These are phyloP conservation scores for Lordiphosa fenestrarum DNA, from an alignment of 2,888 invertebrate genomes.

Conservation along the genomic window DNA sequence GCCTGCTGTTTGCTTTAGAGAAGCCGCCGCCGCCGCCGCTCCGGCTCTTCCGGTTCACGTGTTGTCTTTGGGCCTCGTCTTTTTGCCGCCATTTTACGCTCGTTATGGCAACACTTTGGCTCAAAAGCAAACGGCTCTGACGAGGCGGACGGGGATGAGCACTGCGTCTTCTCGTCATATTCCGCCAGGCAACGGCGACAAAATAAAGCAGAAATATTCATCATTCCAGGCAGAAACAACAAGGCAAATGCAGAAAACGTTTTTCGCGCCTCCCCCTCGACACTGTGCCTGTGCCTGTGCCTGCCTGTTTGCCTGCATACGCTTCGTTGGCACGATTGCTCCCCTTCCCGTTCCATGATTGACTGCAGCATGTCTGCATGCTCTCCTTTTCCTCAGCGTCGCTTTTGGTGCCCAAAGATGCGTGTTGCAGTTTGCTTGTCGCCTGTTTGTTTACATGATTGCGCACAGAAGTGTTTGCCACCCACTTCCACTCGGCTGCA, in stretches of 20 bases:
- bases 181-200: constrained; percentile 5
- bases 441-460: constrained; percentile 64
- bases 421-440: constrained; percentile 55
- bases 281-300: constrained; percentile 60
- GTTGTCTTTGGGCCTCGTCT: constrained; percentile 55
- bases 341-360: constrained; percentile 57
- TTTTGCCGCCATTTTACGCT: constrained; percentile 73
- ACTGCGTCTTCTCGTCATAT: neutral
- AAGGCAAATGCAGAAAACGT: constrained; percentile 70
- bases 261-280: constrained; percentile 50
- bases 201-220: constrained; percentile 44
- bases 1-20: constrained; percentile 65
- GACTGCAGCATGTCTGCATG: constrained; percentile 65
- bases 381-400: constrained; percentile 16
- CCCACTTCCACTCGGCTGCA: constrained; percentile 31
- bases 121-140: constrained; percentile 65
- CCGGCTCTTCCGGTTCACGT: constrained; percentile 14
- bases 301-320: constrained; percentile 71
- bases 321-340: constrained; percentile 74
- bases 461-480: constrained; percentile 58
- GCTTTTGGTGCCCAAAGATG: constrained; percentile 42
- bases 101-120: constrained; percentile 75
- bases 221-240: constrained; percentile 73
- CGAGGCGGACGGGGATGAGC: constrained; percentile 35
- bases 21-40: constrained; percentile 40